Evolutionary conservation across 2,797 vertebrate species (phyloP).

Genomic region (Cryptoprocta ferox): DNA sequence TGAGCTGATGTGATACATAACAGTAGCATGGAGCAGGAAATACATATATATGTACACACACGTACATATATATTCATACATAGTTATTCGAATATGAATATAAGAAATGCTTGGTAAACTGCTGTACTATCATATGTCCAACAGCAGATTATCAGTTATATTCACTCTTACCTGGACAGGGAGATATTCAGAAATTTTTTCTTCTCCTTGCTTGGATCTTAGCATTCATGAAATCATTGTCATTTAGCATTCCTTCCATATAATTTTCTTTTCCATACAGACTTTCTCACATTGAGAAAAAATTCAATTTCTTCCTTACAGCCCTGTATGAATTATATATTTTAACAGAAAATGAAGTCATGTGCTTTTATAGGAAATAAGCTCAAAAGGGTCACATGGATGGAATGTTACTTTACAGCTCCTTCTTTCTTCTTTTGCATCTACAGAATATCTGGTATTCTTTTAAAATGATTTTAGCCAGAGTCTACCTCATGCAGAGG

Average conservation of each 20-base stretch:
- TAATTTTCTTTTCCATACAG: not conserved
- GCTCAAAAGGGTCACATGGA: not conserved
- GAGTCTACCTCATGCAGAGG: not conserved
- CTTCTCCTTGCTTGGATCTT: not conserved
- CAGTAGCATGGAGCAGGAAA: not conserved
- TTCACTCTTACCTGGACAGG: not conserved
- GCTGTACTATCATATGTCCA: not conserved
- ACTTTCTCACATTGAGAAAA: not conserved
- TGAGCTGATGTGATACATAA: not conserved
- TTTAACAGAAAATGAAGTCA: constrained; percentile 29
- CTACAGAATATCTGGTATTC: not conserved
- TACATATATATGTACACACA: not conserved
- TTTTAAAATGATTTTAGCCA: not conserved
- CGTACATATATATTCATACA: too few species aligned
- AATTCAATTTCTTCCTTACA: constrained; percentile 15
- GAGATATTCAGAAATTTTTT: not conserved
- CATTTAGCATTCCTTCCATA: not conserved
- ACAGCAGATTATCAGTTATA: not conserved
- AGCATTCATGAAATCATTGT: not conserved
- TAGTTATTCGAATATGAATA: not conserved
- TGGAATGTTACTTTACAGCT: not conserved
- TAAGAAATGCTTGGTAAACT: not conserved
- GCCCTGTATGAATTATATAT: not conserved
- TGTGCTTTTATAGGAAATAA: constrained; percentile 34
- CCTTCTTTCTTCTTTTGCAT: not conserved